These are phyloP conservation scores for Erithacus rubecula DNA, from an alignment of 2,797 vertebrate species.

Conservation along the genomic window DNA sequence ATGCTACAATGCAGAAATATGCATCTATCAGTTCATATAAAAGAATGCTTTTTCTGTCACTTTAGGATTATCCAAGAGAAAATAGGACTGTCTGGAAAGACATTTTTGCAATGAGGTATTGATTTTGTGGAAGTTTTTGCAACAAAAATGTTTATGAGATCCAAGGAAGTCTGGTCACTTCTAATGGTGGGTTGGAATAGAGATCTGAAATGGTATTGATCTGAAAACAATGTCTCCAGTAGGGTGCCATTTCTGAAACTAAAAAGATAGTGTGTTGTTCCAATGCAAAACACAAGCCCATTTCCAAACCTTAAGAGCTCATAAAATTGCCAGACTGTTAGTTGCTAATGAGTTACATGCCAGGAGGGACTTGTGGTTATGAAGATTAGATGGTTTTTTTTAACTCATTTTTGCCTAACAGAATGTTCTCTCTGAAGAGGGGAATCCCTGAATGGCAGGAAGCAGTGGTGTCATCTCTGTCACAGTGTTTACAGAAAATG, in stretches of 20 bases:
- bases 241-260: not conserved
- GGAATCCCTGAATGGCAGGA: not conserved
- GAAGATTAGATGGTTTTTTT: not conserved
- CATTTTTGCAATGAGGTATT: slow-evolving; percentile 16
- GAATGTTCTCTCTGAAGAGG: not conserved
- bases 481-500: not conserved
- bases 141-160: not conserved
- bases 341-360: not conserved
- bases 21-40: not conserved
- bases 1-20: not conserved
- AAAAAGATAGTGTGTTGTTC: not conserved
- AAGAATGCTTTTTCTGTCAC: not conserved
- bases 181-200: not conserved
- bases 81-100: not conserved
- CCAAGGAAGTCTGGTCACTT: not conserved
- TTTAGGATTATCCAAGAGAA: not conserved
- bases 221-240: not conserved
- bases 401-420: not conserved
- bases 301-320: not conserved
- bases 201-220: not conserved
- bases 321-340: not conserved
- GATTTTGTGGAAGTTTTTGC: slow-evolving; percentile 39
- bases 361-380: not conserved
- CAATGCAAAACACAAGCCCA: not conserved
- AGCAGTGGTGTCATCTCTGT: not conserved